A percentile compares a stretch with the other conserved stretches of the same genome.
Conservation (phyloP, 2,113 vertebrate species). For the Bagarius yarrelli region DNA sequence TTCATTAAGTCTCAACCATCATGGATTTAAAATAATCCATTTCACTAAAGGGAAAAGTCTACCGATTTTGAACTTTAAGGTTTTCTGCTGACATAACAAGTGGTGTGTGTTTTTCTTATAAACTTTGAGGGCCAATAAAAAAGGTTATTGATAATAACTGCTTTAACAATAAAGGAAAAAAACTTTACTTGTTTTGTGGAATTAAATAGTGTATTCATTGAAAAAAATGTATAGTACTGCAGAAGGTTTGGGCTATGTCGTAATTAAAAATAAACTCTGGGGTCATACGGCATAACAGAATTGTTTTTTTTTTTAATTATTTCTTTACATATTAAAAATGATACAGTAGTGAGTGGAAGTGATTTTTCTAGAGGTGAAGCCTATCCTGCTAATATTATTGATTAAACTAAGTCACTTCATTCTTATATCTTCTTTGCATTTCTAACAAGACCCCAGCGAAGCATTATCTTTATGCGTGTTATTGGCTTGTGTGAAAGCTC, state of each 20-base stretch:
- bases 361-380: background rate
- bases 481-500: background rate
- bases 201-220: no score
- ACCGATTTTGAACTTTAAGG: background rate
- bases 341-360: slow-evolving; percentile 75
- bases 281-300: background rate
- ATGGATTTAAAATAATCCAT: background rate
- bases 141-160: background rate
- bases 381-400: background rate
- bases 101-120: background rate
- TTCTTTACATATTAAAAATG: slow-evolving; percentile 76
- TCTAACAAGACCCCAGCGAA: slow-evolving; percentile 6
- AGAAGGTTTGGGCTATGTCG: background rate
- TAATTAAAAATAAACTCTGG: background rate
- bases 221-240: no score
- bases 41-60: background rate
- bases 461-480: slow-evolving; percentile 1
- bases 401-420: slow-evolving; percentile 5
- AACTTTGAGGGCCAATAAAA: background rate
- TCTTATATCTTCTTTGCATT: slow-evolving; percentile 1
- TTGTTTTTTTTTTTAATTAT: background rate
- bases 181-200: no score
- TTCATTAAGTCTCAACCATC: background rate
- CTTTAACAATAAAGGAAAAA: background rate
- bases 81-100: background rate